Conservation (phyloP, 2,113 vertebrate species). For the Motacilla alba region DNA sequence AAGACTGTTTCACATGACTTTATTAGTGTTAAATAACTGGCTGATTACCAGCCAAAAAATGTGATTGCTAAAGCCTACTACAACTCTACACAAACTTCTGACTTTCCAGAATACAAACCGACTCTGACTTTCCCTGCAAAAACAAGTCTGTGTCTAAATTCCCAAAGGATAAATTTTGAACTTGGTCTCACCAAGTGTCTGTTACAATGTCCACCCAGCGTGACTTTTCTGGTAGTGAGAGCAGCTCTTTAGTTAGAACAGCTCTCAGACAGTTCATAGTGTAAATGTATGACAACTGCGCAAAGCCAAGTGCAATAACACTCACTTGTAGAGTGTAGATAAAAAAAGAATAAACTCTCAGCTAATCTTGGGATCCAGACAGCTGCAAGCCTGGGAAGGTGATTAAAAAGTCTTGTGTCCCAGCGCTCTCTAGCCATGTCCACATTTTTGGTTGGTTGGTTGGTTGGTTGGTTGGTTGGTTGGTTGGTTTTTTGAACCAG, state of each 20-base stretch:
- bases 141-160: neutral
- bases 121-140: neutral
- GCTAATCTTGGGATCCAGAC: neutral
- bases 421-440: accelerated
- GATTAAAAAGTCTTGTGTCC: neutral
- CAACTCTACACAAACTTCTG: neutral
- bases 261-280: neutral
- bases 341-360: neutral
- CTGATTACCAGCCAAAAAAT: neutral
- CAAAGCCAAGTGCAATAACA: neutral
- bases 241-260: neutral
- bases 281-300: neutral
- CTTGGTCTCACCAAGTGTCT: neutral
- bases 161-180: neutral
- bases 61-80: neutral
- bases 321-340: neutral
- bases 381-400: neutral
- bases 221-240: neutral
- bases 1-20: neutral
- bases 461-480: neutral
- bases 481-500: neutral
- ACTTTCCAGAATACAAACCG: neutral
- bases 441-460: neutral
- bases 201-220: neutral
- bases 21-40: neutral